Conservation (phyloP, 2,888 invertebrate species). For the Ferdinandea cuprea region DNA sequence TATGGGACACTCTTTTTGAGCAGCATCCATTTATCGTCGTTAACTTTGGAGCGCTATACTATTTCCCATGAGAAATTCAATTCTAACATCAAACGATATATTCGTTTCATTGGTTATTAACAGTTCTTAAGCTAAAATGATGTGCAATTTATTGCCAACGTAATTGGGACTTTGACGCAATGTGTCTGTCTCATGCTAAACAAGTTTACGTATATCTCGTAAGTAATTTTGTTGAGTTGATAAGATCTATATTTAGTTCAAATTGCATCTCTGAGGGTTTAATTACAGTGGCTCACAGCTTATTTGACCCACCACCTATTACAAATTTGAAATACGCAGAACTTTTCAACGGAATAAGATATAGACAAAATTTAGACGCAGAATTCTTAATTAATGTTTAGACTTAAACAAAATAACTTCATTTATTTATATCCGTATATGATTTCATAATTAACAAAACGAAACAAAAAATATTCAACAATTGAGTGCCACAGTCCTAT, state of each 20-base stretch:
- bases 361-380: too few relatives aligned
- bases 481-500: too few relatives aligned
- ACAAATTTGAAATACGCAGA: too few relatives aligned
- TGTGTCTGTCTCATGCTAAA: not conserved
- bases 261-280: not conserved
- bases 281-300: too few relatives aligned
- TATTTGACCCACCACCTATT: too few relatives aligned
- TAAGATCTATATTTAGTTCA: not conserved
- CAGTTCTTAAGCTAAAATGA: slow-evolving; percentile 10
- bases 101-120: slow-evolving; percentile 31
- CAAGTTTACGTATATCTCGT: not conserved
- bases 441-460: too few relatives aligned
- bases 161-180: not conserved
- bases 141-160: slow-evolving; percentile 7
- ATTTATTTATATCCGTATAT: too few relatives aligned
- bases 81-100: slow-evolving; percentile 17
- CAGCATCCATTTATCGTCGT: not conserved
- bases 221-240: not conserved
- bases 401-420: too few relatives aligned
- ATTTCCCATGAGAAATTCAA: slow-evolving; percentile 25
- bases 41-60: slow-evolving; percentile 13
- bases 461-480: too few relatives aligned
- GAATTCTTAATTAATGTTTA: too few relatives aligned
- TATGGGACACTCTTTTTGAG: not conserved
- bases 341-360: too few relatives aligned